These are phyloP conservation scores for Drosophila insularis DNA, from an alignment of 1,140 invertebrate species.

Conservation along the genomic window DNA sequence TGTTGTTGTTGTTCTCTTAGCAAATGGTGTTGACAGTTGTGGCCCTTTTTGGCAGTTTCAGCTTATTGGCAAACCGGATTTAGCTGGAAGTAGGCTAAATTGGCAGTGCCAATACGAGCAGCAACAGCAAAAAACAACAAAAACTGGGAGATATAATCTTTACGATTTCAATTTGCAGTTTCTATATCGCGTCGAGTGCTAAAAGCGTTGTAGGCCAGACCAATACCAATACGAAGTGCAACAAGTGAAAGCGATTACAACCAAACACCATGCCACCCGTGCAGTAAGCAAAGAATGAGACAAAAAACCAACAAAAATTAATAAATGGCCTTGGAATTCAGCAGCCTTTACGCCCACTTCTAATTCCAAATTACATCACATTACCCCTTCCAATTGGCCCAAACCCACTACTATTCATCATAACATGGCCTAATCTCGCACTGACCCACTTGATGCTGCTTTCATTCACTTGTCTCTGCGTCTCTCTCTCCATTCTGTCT, in stretches of 20 bases:
- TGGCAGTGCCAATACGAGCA: constrained; percentile 6
- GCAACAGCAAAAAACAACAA: constrained; percentile 36
- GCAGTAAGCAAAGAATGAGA: constrained; percentile 60
- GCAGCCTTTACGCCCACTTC: constrained; percentile 6
- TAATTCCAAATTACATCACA: constrained; percentile 22
- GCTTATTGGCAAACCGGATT: constrained; percentile 44
- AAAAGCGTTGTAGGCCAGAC: constrained; percentile 38
- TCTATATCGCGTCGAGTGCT: constrained; percentile 33
- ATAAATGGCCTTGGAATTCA: constrained; percentile 32
- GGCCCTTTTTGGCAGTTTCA: constrained; percentile 3
- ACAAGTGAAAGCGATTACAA: constrained; percentile 68
- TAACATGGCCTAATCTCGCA: background rate
- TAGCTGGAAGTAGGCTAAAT: constrained; percentile 26
- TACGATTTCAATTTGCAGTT: constrained; percentile 53
- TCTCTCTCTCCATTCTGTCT: background rate
- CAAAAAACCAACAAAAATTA: constrained; percentile 15
- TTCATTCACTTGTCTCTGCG: constrained; percentile 7
- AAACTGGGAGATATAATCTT: background rate
- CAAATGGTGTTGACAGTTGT: constrained; percentile 30
- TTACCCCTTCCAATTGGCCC: constrained; percentile 44
- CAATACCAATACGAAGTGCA: constrained; percentile 58
- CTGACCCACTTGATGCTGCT: constrained; percentile 10
- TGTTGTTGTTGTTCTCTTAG: constrained; percentile 46
- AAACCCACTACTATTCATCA: constrained; percentile 17
- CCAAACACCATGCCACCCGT: constrained; percentile 60